phyloP scores from a whole-genome alignment of 2,888 invertebrate genomes.

The Fragum sueziense region DNA sequence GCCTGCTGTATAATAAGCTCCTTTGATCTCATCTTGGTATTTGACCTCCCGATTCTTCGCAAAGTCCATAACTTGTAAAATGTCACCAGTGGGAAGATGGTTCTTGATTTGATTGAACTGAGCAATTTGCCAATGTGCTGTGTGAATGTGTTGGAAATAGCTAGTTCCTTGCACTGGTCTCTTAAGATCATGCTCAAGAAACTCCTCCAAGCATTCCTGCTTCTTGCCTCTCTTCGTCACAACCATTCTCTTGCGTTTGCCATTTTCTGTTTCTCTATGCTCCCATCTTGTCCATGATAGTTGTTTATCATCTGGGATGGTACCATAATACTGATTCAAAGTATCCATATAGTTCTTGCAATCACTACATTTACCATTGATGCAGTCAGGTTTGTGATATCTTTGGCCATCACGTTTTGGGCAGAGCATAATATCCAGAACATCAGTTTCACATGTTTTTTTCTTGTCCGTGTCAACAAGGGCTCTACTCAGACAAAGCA shows the following conservation, averaged over 20 bases:
- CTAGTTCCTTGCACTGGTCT: slow-evolving; percentile 38
- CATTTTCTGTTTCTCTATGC: slow-evolving; percentile 13
- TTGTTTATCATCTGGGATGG: slow-evolving; percentile 33
- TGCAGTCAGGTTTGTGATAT: slow-evolving; percentile 35
- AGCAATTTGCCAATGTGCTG: slow-evolving; percentile 50
- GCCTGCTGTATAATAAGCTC: slow-evolving; percentile 37
- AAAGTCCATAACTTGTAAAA: slow-evolving; percentile 84
- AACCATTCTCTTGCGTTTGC: slow-evolving; percentile 31
- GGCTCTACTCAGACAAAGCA: slow-evolving; percentile 29
- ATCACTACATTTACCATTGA: slow-evolving; percentile 35
- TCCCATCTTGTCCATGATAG: slow-evolving; percentile 45
- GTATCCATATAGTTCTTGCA: slow-evolving; percentile 40
- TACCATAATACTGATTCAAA: slow-evolving; percentile 15
- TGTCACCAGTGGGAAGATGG: slow-evolving; percentile 32
- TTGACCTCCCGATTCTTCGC: slow-evolving; percentile 76
- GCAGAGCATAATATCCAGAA: slow-evolving; percentile 38
- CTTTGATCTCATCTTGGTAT: slow-evolving; percentile 54
- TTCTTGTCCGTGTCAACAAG: slow-evolving; percentile 24
- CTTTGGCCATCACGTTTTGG: slow-evolving; percentile 36
- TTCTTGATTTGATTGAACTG: slow-evolving; percentile 47
- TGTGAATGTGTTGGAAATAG: slow-evolving; percentile 45
- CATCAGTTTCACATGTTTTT: slow-evolving; percentile 46
- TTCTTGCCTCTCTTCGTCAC: slow-evolving; percentile 39
- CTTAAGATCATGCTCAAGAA: slow-evolving; percentile 37
- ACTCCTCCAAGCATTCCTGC: slow-evolving; percentile 32